Evolutionary conservation across 2,888 invertebrate genomes (phyloP).

Genomic region (Acanthosoma haemorrhoidale): DNA sequence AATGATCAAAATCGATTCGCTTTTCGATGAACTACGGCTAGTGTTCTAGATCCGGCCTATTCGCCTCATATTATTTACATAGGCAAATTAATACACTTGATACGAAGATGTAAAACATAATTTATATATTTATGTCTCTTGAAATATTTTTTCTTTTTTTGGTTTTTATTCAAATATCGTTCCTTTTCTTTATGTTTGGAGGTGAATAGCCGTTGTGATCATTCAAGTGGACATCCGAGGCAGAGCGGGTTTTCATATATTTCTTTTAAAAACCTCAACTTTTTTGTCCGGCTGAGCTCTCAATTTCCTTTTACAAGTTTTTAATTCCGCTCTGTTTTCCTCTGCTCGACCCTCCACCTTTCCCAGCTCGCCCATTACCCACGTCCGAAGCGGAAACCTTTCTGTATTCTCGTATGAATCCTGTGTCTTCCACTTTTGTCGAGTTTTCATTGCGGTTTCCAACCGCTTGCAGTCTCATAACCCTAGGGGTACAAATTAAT

Average conservation of each 20-base stretch:
- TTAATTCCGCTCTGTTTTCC: conserved; percentile 7
- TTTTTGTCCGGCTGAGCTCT: not conserved
- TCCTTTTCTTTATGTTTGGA: no score
- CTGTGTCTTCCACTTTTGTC: not conserved
- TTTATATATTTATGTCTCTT: no score
- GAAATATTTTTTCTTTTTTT: no score
- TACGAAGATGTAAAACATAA: no score
- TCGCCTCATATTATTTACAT: no score
- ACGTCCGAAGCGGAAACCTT: not conserved
- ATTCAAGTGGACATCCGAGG: not conserved
- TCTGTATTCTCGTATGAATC: conserved; percentile 1
- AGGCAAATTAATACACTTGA: no score
- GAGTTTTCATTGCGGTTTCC: not conserved
- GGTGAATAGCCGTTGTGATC: no score
- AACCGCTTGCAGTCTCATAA: not conserved
- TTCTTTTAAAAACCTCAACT: not conserved
- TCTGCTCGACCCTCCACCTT: not conserved
- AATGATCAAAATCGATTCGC: no score
- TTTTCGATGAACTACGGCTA: no score
- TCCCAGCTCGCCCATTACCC: not conserved
- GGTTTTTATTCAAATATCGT: no score
- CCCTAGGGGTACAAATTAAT: no score
- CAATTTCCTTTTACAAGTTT: conserved; percentile 13
- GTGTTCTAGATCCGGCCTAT: no score
- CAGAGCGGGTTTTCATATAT: not conserved